Percentiles rank a stretch among this genome's conserved stretches.
Evolutionary conservation across 2,888 invertebrate genomes (phyloP).

Genomic region (Eristalis intricaria): DNA sequence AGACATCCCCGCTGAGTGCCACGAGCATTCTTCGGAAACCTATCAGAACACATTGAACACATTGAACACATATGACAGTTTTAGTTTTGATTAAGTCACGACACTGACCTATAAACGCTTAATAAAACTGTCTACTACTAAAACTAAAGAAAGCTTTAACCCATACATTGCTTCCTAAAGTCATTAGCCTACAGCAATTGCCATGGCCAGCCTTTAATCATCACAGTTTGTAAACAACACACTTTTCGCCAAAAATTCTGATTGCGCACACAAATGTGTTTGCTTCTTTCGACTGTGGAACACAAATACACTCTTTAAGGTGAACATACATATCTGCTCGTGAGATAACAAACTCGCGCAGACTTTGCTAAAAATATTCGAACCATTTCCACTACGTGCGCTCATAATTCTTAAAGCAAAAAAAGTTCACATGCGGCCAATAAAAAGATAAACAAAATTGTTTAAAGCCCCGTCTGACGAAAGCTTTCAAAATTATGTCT

Average conservation of each 20-base stretch:
- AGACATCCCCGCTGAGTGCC: no score
- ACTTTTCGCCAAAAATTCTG: background rate
- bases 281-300: background rate
- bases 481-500: background rate
- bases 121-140: background rate
- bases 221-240: background rate
- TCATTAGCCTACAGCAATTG: constrained; percentile 7
- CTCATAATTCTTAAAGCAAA: background rate
- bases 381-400: background rate
- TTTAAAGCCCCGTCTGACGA: background rate
- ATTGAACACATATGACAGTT: no score
- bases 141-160: background rate
- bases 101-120: background rate
- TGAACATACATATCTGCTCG: background rate
- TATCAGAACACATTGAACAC: no score
- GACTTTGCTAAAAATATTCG: background rate
- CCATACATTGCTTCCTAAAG: background rate
- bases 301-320: background rate
- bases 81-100: background rate
- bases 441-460: background rate
- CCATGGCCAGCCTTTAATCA: background rate
- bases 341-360: background rate
- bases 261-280: background rate
- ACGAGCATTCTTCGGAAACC: no score
- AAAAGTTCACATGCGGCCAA: background rate